Evolutionary conservation across 53 echinoderm and acorn worm genomes (phyloP).

Genomic region (Echinometra lucunter): DNA sequence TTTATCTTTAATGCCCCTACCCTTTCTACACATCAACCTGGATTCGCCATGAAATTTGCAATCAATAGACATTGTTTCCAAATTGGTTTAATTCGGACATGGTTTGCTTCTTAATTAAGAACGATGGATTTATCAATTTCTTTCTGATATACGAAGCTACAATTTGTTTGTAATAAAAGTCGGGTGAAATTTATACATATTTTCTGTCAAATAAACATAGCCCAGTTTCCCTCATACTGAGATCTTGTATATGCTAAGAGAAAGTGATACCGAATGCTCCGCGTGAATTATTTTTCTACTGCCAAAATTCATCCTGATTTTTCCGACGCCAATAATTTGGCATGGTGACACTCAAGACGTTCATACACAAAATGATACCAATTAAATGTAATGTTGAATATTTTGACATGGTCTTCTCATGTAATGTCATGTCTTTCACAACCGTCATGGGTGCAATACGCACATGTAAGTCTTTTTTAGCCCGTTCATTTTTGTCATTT

Average conservation of each 20-base stretch:
- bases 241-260: too few species aligned
- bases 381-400: not conserved
- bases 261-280: too few species aligned
- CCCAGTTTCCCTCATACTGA: too few species aligned
- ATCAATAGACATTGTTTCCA: not conserved
- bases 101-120: not conserved
- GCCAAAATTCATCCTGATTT: too few species aligned
- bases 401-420: not conserved
- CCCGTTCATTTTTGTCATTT: too few species aligned
- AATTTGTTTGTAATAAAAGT: conserved; percentile 1
- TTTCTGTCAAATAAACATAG: not conserved
- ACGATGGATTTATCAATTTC: not conserved
- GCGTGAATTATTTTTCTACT: too few species aligned
- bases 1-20: too few species aligned
- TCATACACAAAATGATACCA: not conserved
- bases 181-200: not conserved
- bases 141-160: not conserved
- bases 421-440: too few species aligned
- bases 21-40: not conserved
- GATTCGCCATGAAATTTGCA: not conserved
- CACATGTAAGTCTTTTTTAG: too few species aligned
- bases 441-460: too few species aligned
- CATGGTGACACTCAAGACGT: not conserved
- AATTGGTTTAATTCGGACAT: not conserved
- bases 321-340: not conserved